Conservation (phyloP, 2,797 vertebrate genomes). For the Alosa sapidissima region DNA sequence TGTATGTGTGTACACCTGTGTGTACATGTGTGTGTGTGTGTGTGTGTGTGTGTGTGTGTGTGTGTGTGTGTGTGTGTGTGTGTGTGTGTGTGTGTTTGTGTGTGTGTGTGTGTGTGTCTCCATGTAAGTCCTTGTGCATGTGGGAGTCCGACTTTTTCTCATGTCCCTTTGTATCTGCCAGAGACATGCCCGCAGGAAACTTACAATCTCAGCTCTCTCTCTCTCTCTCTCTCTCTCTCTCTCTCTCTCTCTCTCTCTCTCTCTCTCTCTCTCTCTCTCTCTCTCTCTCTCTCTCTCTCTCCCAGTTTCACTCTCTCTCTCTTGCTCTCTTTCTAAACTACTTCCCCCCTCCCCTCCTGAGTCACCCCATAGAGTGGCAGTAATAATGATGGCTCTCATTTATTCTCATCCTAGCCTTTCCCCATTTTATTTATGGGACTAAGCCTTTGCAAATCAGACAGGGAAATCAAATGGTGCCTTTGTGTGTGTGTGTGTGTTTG, state of each 20-base stretch:
- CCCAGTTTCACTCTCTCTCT: not conserved
- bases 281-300: not conserved
- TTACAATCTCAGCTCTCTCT: not conserved
- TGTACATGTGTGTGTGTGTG: not conserved
- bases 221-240: not conserved
- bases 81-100: not conserved
- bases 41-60: not conserved
- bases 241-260: not conserved
- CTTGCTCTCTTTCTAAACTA: not conserved
- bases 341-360: not conserved
- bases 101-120: not conserved
- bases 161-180: not conserved
- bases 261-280: not conserved
- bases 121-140: not conserved
- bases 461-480: not conserved
- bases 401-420: conserved; percentile 13
- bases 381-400: conserved; percentile 10
- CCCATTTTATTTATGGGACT: not conserved
- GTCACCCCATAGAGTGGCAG: not conserved
- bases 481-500: conserved; percentile 11
- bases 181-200: conserved; percentile 1
- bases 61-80: not conserved
- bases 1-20: not conserved
- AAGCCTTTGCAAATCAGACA: not conserved
- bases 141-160: not conserved